These are phyloP conservation scores for Lymantria dispar DNA, from an alignment of 2,888 invertebrate species.

Conservation along the genomic window DNA sequence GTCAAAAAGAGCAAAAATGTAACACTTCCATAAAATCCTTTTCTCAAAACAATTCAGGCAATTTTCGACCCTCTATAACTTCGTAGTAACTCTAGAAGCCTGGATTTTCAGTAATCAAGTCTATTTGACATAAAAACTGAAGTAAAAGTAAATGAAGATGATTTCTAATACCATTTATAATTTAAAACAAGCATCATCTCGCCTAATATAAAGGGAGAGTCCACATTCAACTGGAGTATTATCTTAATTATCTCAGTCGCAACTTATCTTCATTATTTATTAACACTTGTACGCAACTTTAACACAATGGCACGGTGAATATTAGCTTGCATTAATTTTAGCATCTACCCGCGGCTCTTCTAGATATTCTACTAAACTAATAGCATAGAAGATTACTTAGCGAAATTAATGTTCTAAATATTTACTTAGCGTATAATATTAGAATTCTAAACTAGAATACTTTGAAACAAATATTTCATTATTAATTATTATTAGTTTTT, in stretches of 20 bases:
- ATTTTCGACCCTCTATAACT: no score
- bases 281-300: conserved; percentile 5
- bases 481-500: no score
- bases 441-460: not conserved
- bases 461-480: no score
- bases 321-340: conserved; percentile 5
- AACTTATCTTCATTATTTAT: conserved; percentile 22
- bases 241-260: conserved; percentile 18
- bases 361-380: conserved; percentile 9
- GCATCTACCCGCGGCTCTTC: not conserved
- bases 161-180: not conserved
- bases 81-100: no score
- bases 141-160: no score
- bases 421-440: not conserved
- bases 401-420: conserved; percentile 23
- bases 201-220: not conserved
- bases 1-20: no score
- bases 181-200: not conserved
- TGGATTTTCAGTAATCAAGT: no score
- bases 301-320: not conserved
- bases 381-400: conserved; percentile 22
- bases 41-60: no score
- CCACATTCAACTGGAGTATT: conserved; percentile 7
- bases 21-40: no score
- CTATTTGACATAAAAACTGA: no score